These are phyloP conservation scores for Oophaga pumilio DNA, from an alignment of 2,113 vertebrate species.

Conservation along the genomic window DNA sequence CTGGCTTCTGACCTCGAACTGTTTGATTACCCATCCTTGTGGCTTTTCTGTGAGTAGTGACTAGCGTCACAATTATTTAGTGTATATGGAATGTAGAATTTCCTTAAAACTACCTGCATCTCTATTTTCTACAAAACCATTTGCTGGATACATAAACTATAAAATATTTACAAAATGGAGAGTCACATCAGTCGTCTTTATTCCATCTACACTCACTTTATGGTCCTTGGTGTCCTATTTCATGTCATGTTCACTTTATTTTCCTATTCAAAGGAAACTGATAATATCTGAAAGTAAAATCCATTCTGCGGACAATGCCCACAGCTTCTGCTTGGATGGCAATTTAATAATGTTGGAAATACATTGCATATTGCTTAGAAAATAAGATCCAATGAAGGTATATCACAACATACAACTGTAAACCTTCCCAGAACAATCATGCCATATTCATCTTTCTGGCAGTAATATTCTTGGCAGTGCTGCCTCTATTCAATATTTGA, in stretches of 20 bases:
- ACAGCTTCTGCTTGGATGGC: neutral
- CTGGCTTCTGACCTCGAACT: too few relatives aligned
- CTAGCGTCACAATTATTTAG: too few relatives aligned
- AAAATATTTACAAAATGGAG: neutral
- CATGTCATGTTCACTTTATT: neutral
- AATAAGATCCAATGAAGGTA: neutral
- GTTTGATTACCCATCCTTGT: too few relatives aligned
- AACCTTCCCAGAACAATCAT: neutral
- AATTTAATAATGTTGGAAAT: neutral
- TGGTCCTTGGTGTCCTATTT: neutral
- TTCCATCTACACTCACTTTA: neutral
- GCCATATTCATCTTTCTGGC: neutral
- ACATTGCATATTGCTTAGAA: neutral
- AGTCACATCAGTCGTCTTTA: neutral
- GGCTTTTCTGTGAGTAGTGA: too few relatives aligned
- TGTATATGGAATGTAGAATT: too few relatives aligned
- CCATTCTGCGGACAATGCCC: neutral
- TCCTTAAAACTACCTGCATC: neutral
- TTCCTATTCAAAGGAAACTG: neutral
- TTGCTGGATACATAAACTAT: neutral
- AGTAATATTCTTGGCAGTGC: too few relatives aligned
- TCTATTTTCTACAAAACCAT: neutral
- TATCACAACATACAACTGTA: neutral
- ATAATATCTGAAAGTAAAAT: neutral
- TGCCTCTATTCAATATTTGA: slow-evolving; percentile 18